phyloP scores from a whole-genome alignment of 2,113 vertebrate genomes.

The Meles meles region DNA sequence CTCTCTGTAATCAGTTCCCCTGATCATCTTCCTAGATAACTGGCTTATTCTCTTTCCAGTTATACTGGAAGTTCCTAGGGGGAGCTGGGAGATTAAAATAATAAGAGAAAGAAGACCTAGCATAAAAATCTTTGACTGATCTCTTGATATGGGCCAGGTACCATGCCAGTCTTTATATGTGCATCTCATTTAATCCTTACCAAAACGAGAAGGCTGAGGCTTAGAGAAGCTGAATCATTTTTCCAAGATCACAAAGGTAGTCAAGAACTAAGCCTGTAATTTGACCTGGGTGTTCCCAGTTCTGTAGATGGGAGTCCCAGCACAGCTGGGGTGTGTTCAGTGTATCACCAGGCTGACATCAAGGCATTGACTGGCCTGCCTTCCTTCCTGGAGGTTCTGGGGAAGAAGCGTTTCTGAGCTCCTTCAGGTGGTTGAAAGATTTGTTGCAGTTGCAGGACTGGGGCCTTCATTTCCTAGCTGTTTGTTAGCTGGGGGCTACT shows the following conservation, averaged over 20 bases:
- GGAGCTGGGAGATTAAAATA: background rate
- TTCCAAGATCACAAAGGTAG: background rate
- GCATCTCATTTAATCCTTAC: background rate
- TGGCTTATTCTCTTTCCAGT: background rate
- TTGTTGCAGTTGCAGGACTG: background rate
- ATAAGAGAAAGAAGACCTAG: background rate
- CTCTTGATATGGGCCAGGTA: background rate
- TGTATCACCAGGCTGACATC: too few species aligned
- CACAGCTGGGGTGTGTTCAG: background rate
- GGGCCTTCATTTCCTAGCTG: background rate
- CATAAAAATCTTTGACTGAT: background rate
- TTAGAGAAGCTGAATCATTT: background rate
- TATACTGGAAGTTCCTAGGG: background rate
- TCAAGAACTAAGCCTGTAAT: background rate
- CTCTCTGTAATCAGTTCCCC: too few species aligned
- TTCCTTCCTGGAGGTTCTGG: background rate
- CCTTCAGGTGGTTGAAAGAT: background rate
- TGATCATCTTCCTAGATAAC: background rate
- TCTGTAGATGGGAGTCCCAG: background rate
- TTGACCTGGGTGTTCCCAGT: background rate
- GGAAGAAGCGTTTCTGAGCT: background rate
- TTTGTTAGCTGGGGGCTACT: background rate
- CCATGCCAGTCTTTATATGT: background rate
- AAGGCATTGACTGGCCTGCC: background rate
- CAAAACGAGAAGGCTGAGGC: background rate